Evolutionary conservation across 2,888 invertebrate genomes (phyloP), one percentile per base, ranked within the genome.

Genomic region (Latrodectus elegans): DNA sequence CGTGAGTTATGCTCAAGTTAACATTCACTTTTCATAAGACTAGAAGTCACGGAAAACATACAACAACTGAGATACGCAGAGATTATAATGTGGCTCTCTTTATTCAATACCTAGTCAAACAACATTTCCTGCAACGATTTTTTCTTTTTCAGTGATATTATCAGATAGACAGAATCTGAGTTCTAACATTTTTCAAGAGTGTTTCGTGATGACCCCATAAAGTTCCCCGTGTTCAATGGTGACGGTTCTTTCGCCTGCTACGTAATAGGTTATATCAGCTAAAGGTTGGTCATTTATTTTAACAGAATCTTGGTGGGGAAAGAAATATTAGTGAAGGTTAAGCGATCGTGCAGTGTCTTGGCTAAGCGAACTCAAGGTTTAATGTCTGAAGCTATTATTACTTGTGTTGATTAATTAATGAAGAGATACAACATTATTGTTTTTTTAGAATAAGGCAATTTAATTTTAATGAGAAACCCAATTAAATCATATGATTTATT

Each of bases 61-160:
- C 74, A 83, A 83, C 82, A 79, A 79, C 84, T 84, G 84, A 84
- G 78, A 84, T 84, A 84, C 84, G 78, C 78, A 78, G 60, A 84
- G 84, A 77, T 84, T 84, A 84, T 51, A 64, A 51, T 65, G 22
- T 65, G 22, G 22, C 22, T 22, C 77, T 77, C 77, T 84, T 84
- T 84, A 84, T 84, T 84, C 84, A 77, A 84, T 84, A 84, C 77
- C 65, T 72, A 17, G 77, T 71, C 84, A 53, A 51, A 65, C 77
- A 83, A 64, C 83, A 84, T 84, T 77, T 84, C 72, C 65, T 70
- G n/a, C 22, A 49, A 49, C 22, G 38, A 77, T 53, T 84, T 71
- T 72, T 72, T 65, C 73, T 73, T 68, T 60, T 76, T 77, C 55
- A 65, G 77, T 64, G 84, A 84, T 84, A 72, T 17, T 71, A 84